Evolutionary conservation across 1,140 invertebrate species (phyloP).

Genomic region (Delia radicum): DNA sequence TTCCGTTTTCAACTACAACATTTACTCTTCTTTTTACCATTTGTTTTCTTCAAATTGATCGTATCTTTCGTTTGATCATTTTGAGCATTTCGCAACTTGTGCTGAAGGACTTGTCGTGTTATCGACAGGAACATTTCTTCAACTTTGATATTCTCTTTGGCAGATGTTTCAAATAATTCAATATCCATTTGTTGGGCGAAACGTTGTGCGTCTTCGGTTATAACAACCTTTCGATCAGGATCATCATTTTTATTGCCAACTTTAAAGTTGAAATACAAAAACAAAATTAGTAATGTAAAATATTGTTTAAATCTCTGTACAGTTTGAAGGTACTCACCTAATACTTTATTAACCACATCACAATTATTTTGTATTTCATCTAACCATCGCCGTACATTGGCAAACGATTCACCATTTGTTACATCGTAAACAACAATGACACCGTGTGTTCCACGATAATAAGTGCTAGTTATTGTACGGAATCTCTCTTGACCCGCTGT

Average conservation of each 20-base stretch:
- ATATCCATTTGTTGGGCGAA: slow-evolving; percentile 98
- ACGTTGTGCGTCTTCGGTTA: slow-evolving; percentile 94
- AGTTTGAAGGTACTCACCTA: slow-evolving; percentile 66
- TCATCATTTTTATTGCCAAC: slow-evolving; percentile 99
- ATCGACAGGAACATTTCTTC: slow-evolving; percentile 87
- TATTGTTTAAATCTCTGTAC: too few relatives aligned
- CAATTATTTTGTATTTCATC: slow-evolving; percentile 99
- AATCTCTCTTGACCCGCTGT: slow-evolving; percentile 85
- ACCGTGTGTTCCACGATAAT: slow-evolving; percentile 98
- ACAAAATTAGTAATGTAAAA: slow-evolving; percentile 5
- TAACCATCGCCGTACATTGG: slow-evolving; percentile 96
- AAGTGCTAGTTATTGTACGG: slow-evolving; percentile 64
- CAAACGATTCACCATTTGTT: slow-evolving; percentile 97
- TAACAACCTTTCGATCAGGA: slow-evolving; percentile 93
- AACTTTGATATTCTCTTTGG: slow-evolving; percentile 98
- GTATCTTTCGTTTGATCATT: slow-evolving; percentile 60
- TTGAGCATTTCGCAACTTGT: slow-evolving; percentile 49
- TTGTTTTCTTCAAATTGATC: slow-evolving; percentile 55
- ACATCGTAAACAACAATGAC: slow-evolving; percentile 99
- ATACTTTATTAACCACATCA: slow-evolving; percentile 98
- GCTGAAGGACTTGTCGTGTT: slow-evolving; percentile 62
- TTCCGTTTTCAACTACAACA: slow-evolving; percentile 52
- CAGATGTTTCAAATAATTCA: slow-evolving; percentile 96
- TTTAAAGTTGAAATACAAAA: slow-evolving; percentile 56
- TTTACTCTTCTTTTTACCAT: slow-evolving; percentile 44